These are phyloP conservation scores for Carposina sasakii DNA, from an alignment of 1,140 invertebrate genomes.

Conservation along the genomic window DNA sequence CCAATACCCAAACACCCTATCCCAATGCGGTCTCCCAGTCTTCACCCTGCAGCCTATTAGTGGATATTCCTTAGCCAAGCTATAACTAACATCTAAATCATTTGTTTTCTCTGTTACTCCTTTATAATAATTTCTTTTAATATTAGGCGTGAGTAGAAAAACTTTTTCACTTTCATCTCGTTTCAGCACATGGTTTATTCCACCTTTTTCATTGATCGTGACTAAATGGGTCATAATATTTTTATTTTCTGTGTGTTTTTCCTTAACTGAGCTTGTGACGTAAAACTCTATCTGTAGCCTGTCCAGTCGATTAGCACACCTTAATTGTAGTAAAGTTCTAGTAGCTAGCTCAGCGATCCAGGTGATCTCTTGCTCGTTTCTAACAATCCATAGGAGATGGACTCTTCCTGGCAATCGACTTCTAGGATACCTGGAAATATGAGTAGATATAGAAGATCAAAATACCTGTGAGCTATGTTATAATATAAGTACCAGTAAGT, in stretches of 20 bases:
- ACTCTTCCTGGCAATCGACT: slow-evolving; percentile 44
- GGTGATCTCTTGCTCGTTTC: slow-evolving; percentile 47
- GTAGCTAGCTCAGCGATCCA: slow-evolving; percentile 51
- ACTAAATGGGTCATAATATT: slow-evolving; percentile 36
- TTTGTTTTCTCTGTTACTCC: slow-evolving; percentile 13
- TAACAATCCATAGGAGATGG: slow-evolving; percentile 60
- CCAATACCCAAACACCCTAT: slow-evolving; percentile 61
- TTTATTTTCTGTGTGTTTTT: slow-evolving; percentile 21
- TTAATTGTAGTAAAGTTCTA: slow-evolving; percentile 40
- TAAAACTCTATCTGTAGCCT: slow-evolving; percentile 58
- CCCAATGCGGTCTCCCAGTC: slow-evolving; percentile 58
- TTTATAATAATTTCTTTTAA: slow-evolving; percentile 30
- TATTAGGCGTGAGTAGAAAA: slow-evolving; percentile 44
- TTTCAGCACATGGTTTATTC: slow-evolving; percentile 31
- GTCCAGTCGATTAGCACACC: slow-evolving; percentile 55
- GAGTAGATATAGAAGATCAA: no score
- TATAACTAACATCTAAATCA: slow-evolving; percentile 29
- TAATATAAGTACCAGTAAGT: no score
- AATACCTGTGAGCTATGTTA: no score
- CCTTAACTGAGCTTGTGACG: slow-evolving; percentile 41
- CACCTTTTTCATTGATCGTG: slow-evolving; percentile 45
- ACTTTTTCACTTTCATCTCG: slow-evolving; percentile 44
- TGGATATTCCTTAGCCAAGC: slow-evolving; percentile 50
- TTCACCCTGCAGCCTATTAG: slow-evolving; percentile 51
- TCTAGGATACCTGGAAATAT: slow-evolving; percentile 48